Percentiles rank a stretch among this genome's conserved stretches.
These are phyloP conservation scores for Samia ricini DNA, from an alignment of 1,140 invertebrate genomes.

Conservation along the genomic window DNA sequence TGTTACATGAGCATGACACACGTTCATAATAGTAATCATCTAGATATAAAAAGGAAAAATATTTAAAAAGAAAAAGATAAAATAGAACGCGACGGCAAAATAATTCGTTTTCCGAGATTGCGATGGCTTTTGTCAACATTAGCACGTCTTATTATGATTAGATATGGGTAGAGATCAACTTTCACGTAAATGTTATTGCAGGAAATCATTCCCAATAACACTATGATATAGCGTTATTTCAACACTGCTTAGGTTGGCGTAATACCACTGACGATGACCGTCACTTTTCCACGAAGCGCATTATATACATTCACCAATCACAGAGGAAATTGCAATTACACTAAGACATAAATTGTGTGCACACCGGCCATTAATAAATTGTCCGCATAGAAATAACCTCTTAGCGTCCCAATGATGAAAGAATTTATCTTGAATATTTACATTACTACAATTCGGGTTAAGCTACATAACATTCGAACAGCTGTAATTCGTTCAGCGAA, in stretches of 20 bases:
- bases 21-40: no score
- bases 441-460: constrained; percentile 37
- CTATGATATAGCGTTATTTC: constrained; percentile 41
- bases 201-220: constrained; percentile 44
- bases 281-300: constrained; percentile 43
- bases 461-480: constrained; percentile 38
- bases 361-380: not conserved
- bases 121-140: constrained; percentile 4
- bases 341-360: not conserved
- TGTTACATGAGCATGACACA: no score
- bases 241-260: constrained; percentile 23
- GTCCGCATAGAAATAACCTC: not conserved
- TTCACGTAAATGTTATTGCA: constrained; percentile 17
- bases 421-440: constrained; percentile 38
- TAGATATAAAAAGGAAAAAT: no score
- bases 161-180: constrained; percentile 28
- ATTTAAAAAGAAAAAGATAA: not conserved
- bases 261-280: constrained; percentile 47
- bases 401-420: not conserved
- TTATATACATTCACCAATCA: constrained; percentile 39
- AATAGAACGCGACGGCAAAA: not conserved
- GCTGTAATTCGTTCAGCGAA: constrained; percentile 62
- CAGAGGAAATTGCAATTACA: constrained; percentile 36
- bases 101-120: not conserved
- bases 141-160: constrained; percentile 17